These are phyloP conservation scores for Fukomys damarensis DNA, from an alignment of 2,113 vertebrate genomes.

Conservation along the genomic window DNA sequence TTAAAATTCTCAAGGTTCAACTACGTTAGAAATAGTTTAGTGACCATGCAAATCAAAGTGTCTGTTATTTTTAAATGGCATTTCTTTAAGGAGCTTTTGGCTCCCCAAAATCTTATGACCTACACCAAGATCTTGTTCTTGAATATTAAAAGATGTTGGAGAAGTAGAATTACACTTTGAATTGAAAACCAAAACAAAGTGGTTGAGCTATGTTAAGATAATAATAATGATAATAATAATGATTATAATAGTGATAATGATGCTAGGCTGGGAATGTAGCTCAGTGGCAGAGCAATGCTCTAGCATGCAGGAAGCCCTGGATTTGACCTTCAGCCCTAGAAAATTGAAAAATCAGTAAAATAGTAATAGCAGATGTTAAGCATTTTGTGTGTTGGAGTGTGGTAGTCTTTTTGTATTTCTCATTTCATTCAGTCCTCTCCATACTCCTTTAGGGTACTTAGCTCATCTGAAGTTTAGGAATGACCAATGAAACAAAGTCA, in stretches of 20 bases:
- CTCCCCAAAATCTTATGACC: background rate
- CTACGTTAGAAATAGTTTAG: background rate
- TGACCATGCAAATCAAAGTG: constrained; percentile 2
- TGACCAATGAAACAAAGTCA: background rate
- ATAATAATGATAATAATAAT: background rate
- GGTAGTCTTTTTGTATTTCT: background rate
- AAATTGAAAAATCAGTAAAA: background rate
- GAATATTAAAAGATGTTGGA: constrained; percentile 1
- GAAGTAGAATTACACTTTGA: background rate
- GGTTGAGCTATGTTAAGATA: background rate
- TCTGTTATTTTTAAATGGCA: background rate
- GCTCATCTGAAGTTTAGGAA: background rate
- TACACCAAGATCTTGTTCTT: background rate
- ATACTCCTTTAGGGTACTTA: background rate
- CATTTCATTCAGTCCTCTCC: background rate
- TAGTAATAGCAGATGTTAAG: background rate
- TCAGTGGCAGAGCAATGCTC: background rate
- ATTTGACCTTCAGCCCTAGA: background rate
- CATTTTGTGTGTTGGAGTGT: background rate
- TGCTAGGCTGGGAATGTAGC: background rate
- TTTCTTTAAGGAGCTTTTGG: constrained; percentile 37
- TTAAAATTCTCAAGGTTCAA: background rate
- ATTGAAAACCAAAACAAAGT: background rate
- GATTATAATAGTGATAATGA: too few relatives aligned
- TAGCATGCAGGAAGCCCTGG: background rate